These are phyloP conservation scores for Dromiciops gliroides DNA, from an alignment of 2,113 vertebrate genomes.

Conservation along the genomic window DNA sequence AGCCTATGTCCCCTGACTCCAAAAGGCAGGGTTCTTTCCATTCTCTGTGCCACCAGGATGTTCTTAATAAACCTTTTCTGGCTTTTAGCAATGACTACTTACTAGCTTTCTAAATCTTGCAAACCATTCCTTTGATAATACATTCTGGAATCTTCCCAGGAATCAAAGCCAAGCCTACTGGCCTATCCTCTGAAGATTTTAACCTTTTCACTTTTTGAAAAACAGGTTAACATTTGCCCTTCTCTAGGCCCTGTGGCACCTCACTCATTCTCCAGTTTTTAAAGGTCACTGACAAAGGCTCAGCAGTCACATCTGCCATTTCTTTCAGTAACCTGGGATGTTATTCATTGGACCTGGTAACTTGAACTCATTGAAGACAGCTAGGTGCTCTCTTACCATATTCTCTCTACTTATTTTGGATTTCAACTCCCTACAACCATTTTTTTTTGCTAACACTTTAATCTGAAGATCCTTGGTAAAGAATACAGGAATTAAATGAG, in stretches of 20 bases:
- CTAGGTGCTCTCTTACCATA: background rate
- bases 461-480: background rate
- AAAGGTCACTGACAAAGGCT: constrained; percentile 1
- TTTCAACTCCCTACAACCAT: background rate
- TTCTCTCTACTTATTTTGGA: background rate
- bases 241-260: background rate
- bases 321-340: constrained; percentile 1
- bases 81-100: background rate
- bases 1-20: background rate
- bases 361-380: background rate
- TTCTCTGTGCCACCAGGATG: background rate
- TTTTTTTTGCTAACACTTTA: background rate
- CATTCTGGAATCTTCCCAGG: background rate
- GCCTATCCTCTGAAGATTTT: background rate
- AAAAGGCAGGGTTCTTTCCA: background rate
- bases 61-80: background rate
- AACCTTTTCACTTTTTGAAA: constrained; percentile 3
- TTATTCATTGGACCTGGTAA: constrained; percentile 2
- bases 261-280: background rate
- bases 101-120: background rate
- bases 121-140: background rate
- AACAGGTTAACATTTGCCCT: background rate
- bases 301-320: constrained; percentile 1
- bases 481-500: background rate
- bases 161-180: background rate